These are phyloP conservation scores for Bombylius major DNA, from an alignment of 2,888 invertebrate genomes.

Conservation along the genomic window DNA sequence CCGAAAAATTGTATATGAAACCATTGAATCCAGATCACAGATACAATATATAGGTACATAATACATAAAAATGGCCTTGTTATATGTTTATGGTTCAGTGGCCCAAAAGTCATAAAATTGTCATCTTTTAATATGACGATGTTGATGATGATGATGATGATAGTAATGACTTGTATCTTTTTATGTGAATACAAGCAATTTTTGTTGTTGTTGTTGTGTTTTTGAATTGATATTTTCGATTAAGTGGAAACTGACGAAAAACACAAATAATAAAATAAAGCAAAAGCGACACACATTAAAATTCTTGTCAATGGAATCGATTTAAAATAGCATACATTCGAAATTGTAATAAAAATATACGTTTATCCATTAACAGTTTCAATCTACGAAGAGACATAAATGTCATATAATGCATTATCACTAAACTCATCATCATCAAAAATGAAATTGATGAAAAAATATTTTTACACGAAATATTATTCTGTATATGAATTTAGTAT, in stretches of 20 bases:
- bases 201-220: neutral
- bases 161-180: neutral
- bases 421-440: neutral
- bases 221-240: neutral
- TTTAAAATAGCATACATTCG: neutral
- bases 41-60: too few relatives aligned
- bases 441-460: too few relatives aligned
- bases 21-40: too few relatives aligned
- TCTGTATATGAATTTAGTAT: too few relatives aligned
- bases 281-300: neutral
- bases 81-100: neutral
- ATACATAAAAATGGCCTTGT: neutral
- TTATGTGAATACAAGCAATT: too few relatives aligned
- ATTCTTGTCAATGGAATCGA: neutral
- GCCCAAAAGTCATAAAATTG: neutral
- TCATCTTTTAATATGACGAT: neutral
- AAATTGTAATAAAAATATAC: too few relatives aligned
- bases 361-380: neutral
- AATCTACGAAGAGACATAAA: neutral
- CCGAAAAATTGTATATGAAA: too few relatives aligned
- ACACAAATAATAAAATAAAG: neutral
- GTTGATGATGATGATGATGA: neutral
- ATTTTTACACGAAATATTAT: too few relatives aligned
- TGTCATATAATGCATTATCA: neutral
- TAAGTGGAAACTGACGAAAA: neutral